Evolutionary conservation across 2,113 vertebrate species (phyloP).

Genomic region (Aspidoscelis tigris): DNA sequence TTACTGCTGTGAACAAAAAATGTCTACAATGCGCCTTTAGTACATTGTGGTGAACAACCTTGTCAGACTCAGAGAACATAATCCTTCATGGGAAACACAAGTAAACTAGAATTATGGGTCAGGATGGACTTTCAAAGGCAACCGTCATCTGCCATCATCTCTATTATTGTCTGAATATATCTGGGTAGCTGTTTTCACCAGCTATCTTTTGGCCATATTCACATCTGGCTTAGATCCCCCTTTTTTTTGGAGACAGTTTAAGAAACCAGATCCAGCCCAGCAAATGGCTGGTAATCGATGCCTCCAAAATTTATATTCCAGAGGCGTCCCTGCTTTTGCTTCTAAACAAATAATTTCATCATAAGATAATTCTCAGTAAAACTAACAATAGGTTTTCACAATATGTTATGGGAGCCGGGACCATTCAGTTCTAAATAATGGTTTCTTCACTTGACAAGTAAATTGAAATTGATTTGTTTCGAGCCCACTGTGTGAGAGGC

Average conservation of each 20-base stretch:
- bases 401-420: constrained; percentile 75
- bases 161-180: constrained; percentile 61
- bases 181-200: constrained; percentile 44
- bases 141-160: constrained; percentile 36
- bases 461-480: constrained; percentile 86
- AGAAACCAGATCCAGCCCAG: constrained; percentile 56
- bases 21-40: constrained; percentile 53
- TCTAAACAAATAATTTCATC: constrained; percentile 82
- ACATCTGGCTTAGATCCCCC: constrained; percentile 56
- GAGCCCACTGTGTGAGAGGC: constrained; percentile 66
- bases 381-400: constrained; percentile 78
- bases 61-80: constrained; percentile 41
- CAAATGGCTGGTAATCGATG: constrained; percentile 60
- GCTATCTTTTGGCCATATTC: constrained; percentile 52
- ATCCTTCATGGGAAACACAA: constrained; percentile 41
- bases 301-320: constrained; percentile 69
- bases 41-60: constrained; percentile 53
- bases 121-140: constrained; percentile 61
- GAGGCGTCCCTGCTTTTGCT: constrained; percentile 61
- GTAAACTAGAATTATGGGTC: constrained; percentile 61
- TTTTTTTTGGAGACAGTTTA: constrained; percentile 53
- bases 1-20: no score
- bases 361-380: constrained; percentile 77
- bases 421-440: constrained; percentile 80
- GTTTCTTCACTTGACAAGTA: constrained; percentile 77